phyloP scores from a whole-genome alignment of 2,888 invertebrate genomes.

The Tipula confusa region DNA sequence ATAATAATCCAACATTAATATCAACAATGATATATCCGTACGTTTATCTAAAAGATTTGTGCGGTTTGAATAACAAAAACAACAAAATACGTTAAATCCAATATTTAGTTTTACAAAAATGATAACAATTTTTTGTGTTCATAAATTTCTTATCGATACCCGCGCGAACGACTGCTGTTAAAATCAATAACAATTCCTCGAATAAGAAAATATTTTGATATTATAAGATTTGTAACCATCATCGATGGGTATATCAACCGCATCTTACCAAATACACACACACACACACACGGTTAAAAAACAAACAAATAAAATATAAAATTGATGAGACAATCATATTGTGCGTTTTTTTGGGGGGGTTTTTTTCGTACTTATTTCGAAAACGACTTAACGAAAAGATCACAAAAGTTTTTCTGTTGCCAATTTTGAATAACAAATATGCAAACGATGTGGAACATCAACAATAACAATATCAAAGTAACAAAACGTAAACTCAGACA shows the following conservation, averaged over 20 bases:
- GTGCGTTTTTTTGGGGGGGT: neutral
- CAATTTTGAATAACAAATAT: slow-evolving; percentile 9
- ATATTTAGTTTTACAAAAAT: neutral
- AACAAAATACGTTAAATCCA: neutral
- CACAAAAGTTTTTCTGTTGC: neutral
- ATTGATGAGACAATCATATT: neutral
- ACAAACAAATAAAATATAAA: neutral
- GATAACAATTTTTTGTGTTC: too few species aligned
- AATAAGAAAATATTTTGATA: neutral
- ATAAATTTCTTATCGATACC: neutral
- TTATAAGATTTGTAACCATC: neutral
- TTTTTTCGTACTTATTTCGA: neutral
- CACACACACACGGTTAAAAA: too few species aligned
- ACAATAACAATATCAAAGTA: neutral
- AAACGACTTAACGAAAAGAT: neutral
- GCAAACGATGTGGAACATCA: slow-evolving; percentile 15
- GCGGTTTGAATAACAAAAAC: too few species aligned
- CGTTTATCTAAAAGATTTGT: too few species aligned
- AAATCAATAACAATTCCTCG: neutral
- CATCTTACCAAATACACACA: too few species aligned
- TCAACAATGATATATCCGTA: neutral
- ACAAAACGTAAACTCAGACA: neutral
- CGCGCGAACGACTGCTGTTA: neutral
- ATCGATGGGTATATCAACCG: neutral
- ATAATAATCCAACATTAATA: neutral